phyloP scores from a whole-genome alignment of 1,140 invertebrate genomes.

The Drosophila cardini region DNA sequence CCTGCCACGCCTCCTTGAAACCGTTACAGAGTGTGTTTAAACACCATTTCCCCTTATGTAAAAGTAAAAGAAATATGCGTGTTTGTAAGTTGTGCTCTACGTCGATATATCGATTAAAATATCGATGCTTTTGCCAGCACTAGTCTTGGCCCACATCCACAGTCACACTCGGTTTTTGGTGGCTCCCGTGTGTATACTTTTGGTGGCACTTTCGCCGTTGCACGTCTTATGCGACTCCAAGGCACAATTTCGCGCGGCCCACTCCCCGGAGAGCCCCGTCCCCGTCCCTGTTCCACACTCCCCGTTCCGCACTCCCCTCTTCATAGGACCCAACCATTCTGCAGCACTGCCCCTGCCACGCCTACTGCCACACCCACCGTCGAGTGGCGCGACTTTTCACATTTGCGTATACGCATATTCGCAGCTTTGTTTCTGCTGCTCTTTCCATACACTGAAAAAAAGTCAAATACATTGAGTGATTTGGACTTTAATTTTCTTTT shows the following conservation, averaged over 20 bases:
- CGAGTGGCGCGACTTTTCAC: slow-evolving; percentile 11
- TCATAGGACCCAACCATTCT: background rate
- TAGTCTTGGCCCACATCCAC: background rate
- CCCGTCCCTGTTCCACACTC: slow-evolving; percentile 7
- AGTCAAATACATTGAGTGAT: too few species aligned
- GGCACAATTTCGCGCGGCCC: slow-evolving; percentile 72
- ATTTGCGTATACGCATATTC: slow-evolving; percentile 43
- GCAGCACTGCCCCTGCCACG: background rate
- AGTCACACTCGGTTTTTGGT: slow-evolving; percentile 45
- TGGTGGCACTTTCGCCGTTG: slow-evolving; percentile 61
- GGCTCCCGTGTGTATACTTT: slow-evolving; percentile 80
- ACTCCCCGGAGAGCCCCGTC: slow-evolving; percentile 51
- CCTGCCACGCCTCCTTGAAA: too few species aligned
- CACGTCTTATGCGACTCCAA: slow-evolving; percentile 77
- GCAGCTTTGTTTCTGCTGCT: background rate
- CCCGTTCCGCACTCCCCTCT: background rate
- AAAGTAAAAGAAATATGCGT: too few species aligned
- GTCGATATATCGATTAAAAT: too few species aligned
- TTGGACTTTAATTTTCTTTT: background rate
- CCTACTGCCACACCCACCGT: background rate
- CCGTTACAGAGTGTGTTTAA: too few species aligned
- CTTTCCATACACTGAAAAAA: too few species aligned
- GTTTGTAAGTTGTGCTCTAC: too few species aligned
- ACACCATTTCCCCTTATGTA: too few species aligned
- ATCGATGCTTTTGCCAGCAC: too few species aligned